These are phyloP conservation scores for Drosophila infuscata DNA, from an alignment of 2,888 invertebrate species.

Conservation along the genomic window DNA sequence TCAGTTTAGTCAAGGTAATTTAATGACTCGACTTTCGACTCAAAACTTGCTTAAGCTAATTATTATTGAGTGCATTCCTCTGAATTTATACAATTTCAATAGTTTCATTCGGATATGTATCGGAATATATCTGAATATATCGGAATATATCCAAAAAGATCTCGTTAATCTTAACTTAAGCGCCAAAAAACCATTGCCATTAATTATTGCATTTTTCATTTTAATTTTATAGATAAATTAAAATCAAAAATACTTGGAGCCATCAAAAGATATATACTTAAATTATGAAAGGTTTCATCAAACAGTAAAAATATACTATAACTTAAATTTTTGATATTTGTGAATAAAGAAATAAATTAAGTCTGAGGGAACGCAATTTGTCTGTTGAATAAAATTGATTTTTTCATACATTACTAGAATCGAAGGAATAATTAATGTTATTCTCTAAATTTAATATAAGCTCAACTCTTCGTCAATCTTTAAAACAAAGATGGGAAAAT, in stretches of 20 bases:
- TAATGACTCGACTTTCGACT: slow-evolving; percentile 50
- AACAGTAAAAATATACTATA: too few relatives aligned
- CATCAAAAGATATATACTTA: background rate
- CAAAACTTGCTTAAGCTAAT: slow-evolving; percentile 19
- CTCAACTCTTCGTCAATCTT: background rate
- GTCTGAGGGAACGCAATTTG: background rate
- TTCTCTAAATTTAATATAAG: background rate
- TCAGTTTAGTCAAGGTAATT: slow-evolving; percentile 48
- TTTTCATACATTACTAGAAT: background rate
- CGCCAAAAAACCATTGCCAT: too few relatives aligned
- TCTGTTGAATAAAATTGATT: background rate
- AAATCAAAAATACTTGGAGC: too few relatives aligned
- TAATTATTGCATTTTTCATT: too few relatives aligned
- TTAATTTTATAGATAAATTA: too few relatives aligned
- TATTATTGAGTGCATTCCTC: slow-evolving; percentile 24
- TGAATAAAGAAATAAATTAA: background rate
- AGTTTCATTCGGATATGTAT: too few relatives aligned
- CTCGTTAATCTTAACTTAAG: background rate
- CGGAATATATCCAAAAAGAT: background rate
- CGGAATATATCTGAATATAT: too few relatives aligned
- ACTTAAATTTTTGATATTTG: background rate
- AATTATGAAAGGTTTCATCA: background rate
- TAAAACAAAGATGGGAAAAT: background rate
- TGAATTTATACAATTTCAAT: background rate
- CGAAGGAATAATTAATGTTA: background rate